Base-by-base conservation (phyloP, 2,797 vertebrate genomes). In the Melanitta fusca region DNA sequence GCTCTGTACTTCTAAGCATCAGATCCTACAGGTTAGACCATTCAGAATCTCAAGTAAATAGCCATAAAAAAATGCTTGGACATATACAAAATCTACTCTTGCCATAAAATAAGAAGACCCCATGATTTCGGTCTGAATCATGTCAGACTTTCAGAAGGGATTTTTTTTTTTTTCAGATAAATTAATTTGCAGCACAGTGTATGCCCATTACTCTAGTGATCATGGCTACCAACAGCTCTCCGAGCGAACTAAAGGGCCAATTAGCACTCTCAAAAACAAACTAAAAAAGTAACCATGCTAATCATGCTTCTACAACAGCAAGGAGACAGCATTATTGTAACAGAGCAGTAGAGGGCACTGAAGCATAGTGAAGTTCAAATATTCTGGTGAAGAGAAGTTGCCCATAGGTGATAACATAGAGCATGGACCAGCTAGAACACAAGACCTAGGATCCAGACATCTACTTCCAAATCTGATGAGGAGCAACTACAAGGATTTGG, bases 271-370 rank as follows among this genome's bases (percentile, higher is more conserved):
- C 32, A 25, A 8, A 43, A 27, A 27, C 49, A 28, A 13, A 4
- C 54, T 8, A 78, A 72, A 12, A 49, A 73, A 81, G 11, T 3
- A 53, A 38, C 22, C 41, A 1, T 1, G 43, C 12, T 3, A 47
- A 38, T 21, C 41, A 1, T 1, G 36, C 11, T 69, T 80, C 73
- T 51, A 2, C 2, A 17, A 45, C 0, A 78, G 72, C n/a, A 57
- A 77, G 88, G 74, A 85, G 64, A 86, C 68, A 95, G 96, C 95
- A 96, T 69, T 97, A 90, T 96, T 95, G 90, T 49, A 88, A 51
- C 0, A 17, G 84, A 90, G 91, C 96, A 95, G 91, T 51, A 96
- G 96, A 97, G 95, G 95, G 96, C 96, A 97, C 91, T 84, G 95
- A 94, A 96, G 90, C 94, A 78, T 78, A 97, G 91, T 65, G 65